phyloP scores from a whole-genome alignment of 1,140 invertebrate species.

The Sinonovacula constricta region DNA sequence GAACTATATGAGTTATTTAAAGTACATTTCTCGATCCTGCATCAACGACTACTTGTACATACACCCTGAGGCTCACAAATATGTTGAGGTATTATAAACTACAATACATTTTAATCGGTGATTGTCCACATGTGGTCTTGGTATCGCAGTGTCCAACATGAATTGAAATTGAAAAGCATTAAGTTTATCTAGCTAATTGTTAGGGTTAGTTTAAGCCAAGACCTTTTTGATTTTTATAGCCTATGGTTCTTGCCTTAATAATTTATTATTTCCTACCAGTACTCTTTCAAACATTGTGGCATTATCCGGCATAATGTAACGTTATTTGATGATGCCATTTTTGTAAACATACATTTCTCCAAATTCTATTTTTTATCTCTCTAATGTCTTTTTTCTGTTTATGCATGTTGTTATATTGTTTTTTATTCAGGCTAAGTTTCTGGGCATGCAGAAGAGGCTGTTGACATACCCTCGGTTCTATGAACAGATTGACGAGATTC shows the following conservation, averaged over 20 bases:
- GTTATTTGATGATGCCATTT: not conserved
- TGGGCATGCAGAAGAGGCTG: slow-evolving; percentile 2
- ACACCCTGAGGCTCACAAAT: slow-evolving; percentile 36
- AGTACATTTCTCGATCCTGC: slow-evolving; percentile 9
- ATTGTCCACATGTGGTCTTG: too few species aligned
- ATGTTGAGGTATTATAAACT: slow-evolving; percentile 14
- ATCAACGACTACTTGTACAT: slow-evolving; percentile 35
- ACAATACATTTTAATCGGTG: not conserved
- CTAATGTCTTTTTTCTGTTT: not conserved
- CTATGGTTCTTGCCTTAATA: not conserved
- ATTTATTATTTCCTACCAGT: not conserved
- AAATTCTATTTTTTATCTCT: not conserved
- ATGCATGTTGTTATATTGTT: not conserved
- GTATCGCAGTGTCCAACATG: too few species aligned
- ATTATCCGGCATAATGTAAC: not conserved
- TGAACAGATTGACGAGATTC: not conserved
- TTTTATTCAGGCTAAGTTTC: slow-evolving; percentile 17
- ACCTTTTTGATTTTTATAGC: not conserved
- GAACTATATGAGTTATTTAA: slow-evolving; percentile 14
- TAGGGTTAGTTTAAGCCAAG: not conserved
- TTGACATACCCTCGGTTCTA: slow-evolving; percentile 40
- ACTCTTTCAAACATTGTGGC: not conserved
- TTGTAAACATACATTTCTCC: too few species aligned
- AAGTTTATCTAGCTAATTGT: not conserved
- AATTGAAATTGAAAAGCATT: not conserved